These are phyloP conservation scores for Temnothorax rugatulus DNA, from an alignment of 2,888 invertebrate species.

Conservation along the genomic window DNA sequence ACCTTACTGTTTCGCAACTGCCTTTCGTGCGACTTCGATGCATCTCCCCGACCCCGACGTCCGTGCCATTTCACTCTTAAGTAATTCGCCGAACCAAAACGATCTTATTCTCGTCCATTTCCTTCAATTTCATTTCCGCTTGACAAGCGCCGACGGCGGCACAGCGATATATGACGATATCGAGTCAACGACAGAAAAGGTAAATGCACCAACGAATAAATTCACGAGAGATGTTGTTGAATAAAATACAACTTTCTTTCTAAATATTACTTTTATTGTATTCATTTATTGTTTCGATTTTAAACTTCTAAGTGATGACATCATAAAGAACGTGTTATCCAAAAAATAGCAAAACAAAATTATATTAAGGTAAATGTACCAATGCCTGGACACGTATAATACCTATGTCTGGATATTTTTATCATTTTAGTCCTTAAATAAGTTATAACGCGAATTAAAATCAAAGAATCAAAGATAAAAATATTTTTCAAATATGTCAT, in stretches of 20 bases:
- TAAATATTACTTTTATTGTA: conserved; percentile 13
- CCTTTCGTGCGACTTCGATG: conserved; percentile 48
- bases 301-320: neutral
- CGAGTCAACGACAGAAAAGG: conserved; percentile 6
- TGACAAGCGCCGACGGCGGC: conserved; percentile 20
- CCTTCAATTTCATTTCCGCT: conserved; percentile 50
- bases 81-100: conserved; percentile 53
- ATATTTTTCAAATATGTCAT: no score
- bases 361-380: neutral
- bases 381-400: no score
- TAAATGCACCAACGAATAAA: conserved; percentile 2
- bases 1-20: conserved; percentile 54
- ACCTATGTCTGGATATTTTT: no score
- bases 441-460: no score
- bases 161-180: conserved; percentile 24
- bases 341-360: neutral
- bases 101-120: conserved; percentile 58
- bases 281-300: neutral
- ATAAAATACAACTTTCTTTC: neutral
- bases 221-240: neutral
- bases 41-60: conserved; percentile 13
- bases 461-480: no score
- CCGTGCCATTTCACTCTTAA: conserved; percentile 51
- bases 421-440: no score
- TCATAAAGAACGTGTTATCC: neutral